Percentiles rank a stretch among this genome's conserved stretches.
These are phyloP conservation scores for Syngnathus floridae DNA, from an alignment of 2,113 vertebrate species.

Conservation along the genomic window DNA sequence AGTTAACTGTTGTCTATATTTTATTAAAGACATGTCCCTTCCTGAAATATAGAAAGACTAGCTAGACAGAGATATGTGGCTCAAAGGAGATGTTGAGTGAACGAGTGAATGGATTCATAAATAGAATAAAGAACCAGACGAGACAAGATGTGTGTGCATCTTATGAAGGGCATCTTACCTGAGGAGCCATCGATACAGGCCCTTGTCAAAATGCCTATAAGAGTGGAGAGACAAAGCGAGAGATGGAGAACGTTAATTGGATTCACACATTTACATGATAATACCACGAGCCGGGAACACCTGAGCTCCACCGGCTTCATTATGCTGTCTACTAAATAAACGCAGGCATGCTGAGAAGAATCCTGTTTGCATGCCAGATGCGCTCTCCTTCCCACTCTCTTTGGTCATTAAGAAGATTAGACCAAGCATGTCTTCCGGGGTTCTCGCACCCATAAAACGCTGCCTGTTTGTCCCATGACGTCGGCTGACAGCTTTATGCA, in stretches of 20 bases:
- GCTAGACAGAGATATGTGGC: too few species aligned
- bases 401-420: constrained; percentile 41
- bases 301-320: constrained; percentile 34
- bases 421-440: constrained; percentile 6
- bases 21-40: too few species aligned
- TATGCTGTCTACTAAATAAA: constrained; percentile 2
- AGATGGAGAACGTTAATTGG: constrained; percentile 23
- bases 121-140: neutral
- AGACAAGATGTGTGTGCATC: neutral
- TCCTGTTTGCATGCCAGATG: constrained; percentile 9
- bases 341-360: constrained; percentile 10
- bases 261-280: constrained; percentile 53
- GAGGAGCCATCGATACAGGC: constrained; percentile 76
- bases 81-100: neutral
- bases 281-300: constrained; percentile 39
- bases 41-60: too few species aligned
- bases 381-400: neutral
- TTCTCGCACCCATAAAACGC: constrained; percentile 26
- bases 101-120: neutral
- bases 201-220: constrained; percentile 73
- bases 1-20: neutral
- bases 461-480: constrained; percentile 24
- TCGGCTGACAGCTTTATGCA: constrained; percentile 50
- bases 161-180: constrained; percentile 64
- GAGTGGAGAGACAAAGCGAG: constrained; percentile 10